These are phyloP conservation scores for Moxostoma hubbsi DNA, from an alignment of 2,797 vertebrate genomes.

Conservation along the genomic window DNA sequence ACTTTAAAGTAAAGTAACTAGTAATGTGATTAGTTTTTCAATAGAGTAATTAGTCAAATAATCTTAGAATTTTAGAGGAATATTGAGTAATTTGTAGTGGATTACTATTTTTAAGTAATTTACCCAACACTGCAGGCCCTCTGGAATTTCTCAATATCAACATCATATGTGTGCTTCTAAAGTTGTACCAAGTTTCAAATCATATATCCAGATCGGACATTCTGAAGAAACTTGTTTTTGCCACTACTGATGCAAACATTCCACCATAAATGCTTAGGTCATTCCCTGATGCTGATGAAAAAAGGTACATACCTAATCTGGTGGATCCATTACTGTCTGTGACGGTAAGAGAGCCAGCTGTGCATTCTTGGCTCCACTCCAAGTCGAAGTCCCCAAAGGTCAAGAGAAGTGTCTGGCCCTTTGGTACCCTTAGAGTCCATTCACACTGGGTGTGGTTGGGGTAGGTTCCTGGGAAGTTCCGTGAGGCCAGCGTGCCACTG, in stretches of 20 bases:
- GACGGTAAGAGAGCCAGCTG: conserved; percentile 80
- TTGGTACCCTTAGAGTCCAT: conserved; percentile 77
- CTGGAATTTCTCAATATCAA: conserved; percentile 54
- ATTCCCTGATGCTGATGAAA: neutral
- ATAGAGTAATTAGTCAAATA: too few relatives aligned
- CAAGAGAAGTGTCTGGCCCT: conserved; percentile 75
- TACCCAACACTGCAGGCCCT: neutral
- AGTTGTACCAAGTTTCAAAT: neutral
- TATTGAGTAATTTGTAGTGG: too few relatives aligned
- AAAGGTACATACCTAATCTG: conserved; percentile 73
- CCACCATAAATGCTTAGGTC: neutral
- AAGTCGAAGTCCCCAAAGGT: conserved; percentile 86
- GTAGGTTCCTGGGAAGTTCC: conserved; percentile 87
- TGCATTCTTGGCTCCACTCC: conserved; percentile 78
- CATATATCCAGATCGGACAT: too few relatives aligned
- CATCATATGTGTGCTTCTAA: neutral
- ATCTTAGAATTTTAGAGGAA: too few relatives aligned
- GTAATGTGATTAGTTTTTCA: too few relatives aligned
- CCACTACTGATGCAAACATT: neutral
- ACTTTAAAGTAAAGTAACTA: too few relatives aligned
- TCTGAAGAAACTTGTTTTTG: neutral
- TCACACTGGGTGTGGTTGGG: conserved; percentile 81
- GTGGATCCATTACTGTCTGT: conserved; percentile 63
- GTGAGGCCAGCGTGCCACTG: conserved; percentile 86
- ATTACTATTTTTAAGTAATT: too few relatives aligned